Base-by-base conservation (phyloP, 2,888 invertebrate species). In the Lepidonotus clava region DNA sequence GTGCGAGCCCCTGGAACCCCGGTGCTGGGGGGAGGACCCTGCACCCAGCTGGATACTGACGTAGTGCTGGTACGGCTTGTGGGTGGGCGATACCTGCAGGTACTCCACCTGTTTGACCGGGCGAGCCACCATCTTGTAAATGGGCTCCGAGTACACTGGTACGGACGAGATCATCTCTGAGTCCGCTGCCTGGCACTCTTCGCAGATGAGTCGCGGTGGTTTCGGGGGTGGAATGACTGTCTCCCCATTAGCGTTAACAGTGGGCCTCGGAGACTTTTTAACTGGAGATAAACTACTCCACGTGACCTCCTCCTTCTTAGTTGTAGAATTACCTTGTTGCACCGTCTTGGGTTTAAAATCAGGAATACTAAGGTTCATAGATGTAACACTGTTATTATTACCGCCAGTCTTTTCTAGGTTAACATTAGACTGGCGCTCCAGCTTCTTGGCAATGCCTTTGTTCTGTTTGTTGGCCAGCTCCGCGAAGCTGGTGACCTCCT, bases 61-160 rank as follows among this genome's bases (percentile, higher is more conserved):
- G 28, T 21, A 66, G 28, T 61, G 66, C n/a, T n/a, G n/a, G 28
- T 66, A 38, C 24, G 66, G 61, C 36, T 38, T 51, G 76, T 86
- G 88, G 21, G 56, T 83, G 41, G 88, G 88, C 0, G 87, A 87
- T 38, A 88, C 61, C 41, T 88, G 88, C 11, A 88, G 83, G 36
- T 88, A 88, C n/a, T 88, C 88, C 24, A 88, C 46, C 21, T 36
- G 67, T 67, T 87, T 87, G n/a, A 86, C 46, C 8, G 53, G 87
- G 14, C 84, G 85, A 0, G 71, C 28, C 41, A 83, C 83, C 85
- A 87, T 84, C 36, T 51, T 67, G 34, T 86, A 46, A 34, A 61
- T 32, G 32, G 56, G 46, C 18, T 87, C 84, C 21, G 34, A 51
- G 71, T 41, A 71, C 28, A 40, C 71, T 8, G 51, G 66, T 38